These are phyloP conservation scores for Propithecus perrieri DNA, from an alignment of 2,797 vertebrate species.

Conservation along the genomic window DNA sequence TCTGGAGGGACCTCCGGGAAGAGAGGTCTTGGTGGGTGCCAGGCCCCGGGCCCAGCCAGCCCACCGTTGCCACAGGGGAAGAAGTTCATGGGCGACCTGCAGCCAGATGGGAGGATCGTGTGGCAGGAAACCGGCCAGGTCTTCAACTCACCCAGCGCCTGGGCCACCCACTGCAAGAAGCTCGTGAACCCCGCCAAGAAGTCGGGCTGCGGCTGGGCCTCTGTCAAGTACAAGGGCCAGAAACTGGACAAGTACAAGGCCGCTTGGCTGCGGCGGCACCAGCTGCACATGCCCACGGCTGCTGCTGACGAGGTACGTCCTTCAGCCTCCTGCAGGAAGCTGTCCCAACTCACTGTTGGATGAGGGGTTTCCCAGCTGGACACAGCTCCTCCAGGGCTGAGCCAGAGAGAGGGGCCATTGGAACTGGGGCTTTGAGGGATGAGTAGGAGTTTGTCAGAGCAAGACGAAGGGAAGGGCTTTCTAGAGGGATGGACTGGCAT, in stretches of 20 bases:
- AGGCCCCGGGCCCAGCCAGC: not conserved
- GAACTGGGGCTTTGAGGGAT: not conserved
- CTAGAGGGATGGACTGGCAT: not conserved
- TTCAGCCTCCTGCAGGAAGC: not conserved
- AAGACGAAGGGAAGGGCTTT: not conserved
- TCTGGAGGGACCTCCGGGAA: not conserved
- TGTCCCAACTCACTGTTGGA: not conserved
- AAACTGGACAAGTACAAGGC: constrained; percentile 98
- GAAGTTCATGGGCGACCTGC: constrained; percentile 95
- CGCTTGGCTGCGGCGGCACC: constrained; percentile 95
- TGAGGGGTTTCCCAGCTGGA: not conserved
- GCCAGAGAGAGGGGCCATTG: not conserved
- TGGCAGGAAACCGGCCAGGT: constrained; percentile 98
- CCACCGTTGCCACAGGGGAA: constrained; percentile 88
- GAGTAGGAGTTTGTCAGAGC: not conserved
- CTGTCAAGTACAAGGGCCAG: constrained; percentile 96
- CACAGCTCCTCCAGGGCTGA: not conserved
- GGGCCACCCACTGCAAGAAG: constrained; percentile 98
- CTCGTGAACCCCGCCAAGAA: constrained; percentile 98
- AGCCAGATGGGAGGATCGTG: constrained; percentile 94
- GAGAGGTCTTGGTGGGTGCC: not conserved
- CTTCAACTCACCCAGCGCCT: constrained; percentile 97
- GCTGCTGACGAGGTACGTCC: constrained; percentile 90
- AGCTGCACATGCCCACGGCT: constrained; percentile 86
- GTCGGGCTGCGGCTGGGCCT: constrained; percentile 97